Percentiles rank a stretch among this genome's conserved stretches.
These are phyloP conservation scores for Choreutis nemorana DNA, from an alignment of 2,888 invertebrate species.

Conservation along the genomic window DNA sequence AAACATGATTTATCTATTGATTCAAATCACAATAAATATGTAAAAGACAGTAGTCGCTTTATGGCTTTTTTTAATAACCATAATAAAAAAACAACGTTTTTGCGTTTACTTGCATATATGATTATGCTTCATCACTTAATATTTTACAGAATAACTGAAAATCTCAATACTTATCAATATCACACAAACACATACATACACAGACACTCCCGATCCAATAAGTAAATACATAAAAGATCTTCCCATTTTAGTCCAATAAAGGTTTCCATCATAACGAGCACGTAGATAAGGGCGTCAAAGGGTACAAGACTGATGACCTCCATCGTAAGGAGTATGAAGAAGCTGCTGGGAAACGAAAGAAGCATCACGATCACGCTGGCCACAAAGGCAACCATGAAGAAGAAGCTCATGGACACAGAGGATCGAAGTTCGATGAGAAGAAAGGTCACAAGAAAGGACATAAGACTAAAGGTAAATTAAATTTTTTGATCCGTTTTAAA, in stretches of 20 bases:
- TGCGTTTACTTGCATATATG: too few relatives aligned
- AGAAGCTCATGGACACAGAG: conserved; percentile 72
- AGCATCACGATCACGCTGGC: conserved; percentile 70
- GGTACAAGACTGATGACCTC: conserved; percentile 65
- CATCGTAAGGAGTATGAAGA: conserved; percentile 69
- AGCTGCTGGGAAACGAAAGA: conserved; percentile 69
- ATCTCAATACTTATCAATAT: too few relatives aligned
- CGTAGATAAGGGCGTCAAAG: conserved; percentile 66
- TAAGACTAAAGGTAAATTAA: conserved; percentile 69
- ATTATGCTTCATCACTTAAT: too few relatives aligned
- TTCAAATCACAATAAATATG: too few relatives aligned
- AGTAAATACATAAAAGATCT: background rate
- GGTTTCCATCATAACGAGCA: conserved; percentile 67
- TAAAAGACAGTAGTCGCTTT: too few relatives aligned
- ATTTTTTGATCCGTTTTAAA: too few relatives aligned
- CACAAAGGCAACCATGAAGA: conserved; percentile 73
- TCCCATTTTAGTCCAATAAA: conserved; percentile 47
- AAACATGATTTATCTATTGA: too few relatives aligned
- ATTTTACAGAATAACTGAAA: too few relatives aligned
- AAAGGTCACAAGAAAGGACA: conserved; percentile 81
- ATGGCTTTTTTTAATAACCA: too few relatives aligned
- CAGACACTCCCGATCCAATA: too few relatives aligned
- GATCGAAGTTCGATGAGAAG: conserved; percentile 75
- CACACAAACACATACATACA: too few relatives aligned
- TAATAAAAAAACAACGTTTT: too few relatives aligned